Base-by-base conservation (phyloP, 2,113 vertebrate species). In the Rhinoderma darwinii region DNA sequence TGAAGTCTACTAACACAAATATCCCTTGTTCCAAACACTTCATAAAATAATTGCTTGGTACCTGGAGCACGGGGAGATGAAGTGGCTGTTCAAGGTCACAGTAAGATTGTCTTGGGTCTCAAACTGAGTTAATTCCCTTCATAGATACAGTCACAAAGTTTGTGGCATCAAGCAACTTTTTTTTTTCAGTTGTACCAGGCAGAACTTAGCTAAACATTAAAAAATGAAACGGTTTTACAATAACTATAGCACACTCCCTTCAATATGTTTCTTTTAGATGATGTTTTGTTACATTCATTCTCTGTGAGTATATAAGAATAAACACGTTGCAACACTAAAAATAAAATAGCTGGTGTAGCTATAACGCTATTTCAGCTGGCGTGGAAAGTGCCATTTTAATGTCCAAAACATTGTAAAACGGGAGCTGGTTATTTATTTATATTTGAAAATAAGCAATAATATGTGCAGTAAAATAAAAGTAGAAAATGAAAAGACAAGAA, bases 41-140 rank as follows among this genome's bases (percentile, higher is more conserved):
- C 27, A 41, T 81, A 61, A 61, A 61, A 81, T 41, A 63, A 63
- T 59, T 83, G 61, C 63, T 47, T 51, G 30, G 39, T 83, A 70
- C 61, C 43, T 70, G 61, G 44, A 70, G 37, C 51, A 61, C 70
- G 61, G 51, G 70, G 72, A 75, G 35, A 73, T 54, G 51, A 44
- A 84, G 72, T 75, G 70, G 37, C 37, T 84, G 72, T 72, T 51
- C 83, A 75, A 75, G 72, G 83, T 84, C 83, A 75, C 25, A 59
- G 30, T 59, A n/a, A 84, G 76, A 76, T 75, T 44, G 82, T 83
- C 63, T 83, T 50, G 30, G 82, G 82, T 83, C 66, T 83, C 63
- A 83, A 83, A 83, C 82, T 83, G 82, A 51, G 82, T 83, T 83
- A 83, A 83, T 72, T 83, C 81, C 41, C 12, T 35, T n/a, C 43